phyloP scores from a whole-genome alignment of 2,113 vertebrate species.

The Ammospiza caudacuta region DNA sequence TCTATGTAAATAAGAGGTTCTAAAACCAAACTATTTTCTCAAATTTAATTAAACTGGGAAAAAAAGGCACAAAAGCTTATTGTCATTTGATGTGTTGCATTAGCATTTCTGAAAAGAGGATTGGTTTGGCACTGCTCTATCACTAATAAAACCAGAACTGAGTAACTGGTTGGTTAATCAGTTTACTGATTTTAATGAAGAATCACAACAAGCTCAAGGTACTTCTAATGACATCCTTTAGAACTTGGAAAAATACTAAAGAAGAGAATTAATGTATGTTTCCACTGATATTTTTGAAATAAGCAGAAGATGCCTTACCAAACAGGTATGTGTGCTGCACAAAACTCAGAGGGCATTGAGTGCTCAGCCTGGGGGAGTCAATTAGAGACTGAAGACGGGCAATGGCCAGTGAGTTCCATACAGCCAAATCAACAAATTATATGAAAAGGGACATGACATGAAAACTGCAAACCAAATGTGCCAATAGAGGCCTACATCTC shows the following conservation, averaged over 20 bases:
- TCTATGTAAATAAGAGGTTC: not conserved
- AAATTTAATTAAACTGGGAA: not conserved
- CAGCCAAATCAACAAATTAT: not conserved
- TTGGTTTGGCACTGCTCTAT: not conserved
- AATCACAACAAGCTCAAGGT: not conserved
- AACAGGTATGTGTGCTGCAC: not conserved
- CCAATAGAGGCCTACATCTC: not conserved
- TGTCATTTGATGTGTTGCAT: not conserved
- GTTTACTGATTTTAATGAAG: not conserved
- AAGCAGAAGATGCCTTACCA: not conserved
- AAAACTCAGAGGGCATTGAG: not conserved
- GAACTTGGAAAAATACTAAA: not conserved
- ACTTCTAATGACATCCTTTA: not conserved
- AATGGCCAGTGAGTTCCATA: not conserved
- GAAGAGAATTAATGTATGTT: not conserved
- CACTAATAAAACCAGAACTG: not conserved
- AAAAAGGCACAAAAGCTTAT: not conserved
- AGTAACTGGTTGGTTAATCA: not conserved
- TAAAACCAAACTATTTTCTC: not conserved
- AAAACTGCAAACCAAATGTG: not conserved
- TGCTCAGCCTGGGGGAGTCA: not conserved
- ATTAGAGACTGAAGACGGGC: accelerated
- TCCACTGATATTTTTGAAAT: not conserved
- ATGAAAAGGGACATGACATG: accelerated
- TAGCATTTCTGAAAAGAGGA: not conserved